Percentiles rank a stretch among this genome's conserved stretches.
Conservation (phyloP, 2,888 invertebrate species). For the Drosophila sordidula region DNA sequence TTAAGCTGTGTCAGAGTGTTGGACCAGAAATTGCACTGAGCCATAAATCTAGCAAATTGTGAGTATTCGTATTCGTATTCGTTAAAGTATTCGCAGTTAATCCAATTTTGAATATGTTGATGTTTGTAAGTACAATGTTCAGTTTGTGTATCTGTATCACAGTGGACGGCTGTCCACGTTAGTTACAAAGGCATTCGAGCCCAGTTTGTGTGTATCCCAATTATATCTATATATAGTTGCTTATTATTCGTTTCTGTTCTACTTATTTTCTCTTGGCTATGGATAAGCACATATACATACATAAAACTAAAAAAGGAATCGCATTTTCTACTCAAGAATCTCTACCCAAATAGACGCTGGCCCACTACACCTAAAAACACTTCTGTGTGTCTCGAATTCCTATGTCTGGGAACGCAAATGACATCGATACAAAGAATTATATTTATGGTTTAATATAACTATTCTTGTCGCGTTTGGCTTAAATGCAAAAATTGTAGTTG, state of each 20-base stretch:
- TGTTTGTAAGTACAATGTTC: background rate
- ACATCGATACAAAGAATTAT: constrained; percentile 23
- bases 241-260: constrained; percentile 14
- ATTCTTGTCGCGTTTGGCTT: constrained; percentile 27
- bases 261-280: constrained; percentile 4
- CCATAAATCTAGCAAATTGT: background rate
- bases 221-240: constrained; percentile 12
- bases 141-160: constrained; percentile 49
- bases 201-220: constrained; percentile 10
- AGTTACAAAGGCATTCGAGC: constrained; percentile 52
- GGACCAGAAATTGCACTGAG: too few relatives aligned
- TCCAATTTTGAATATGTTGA: constrained; percentile 6
- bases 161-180: constrained; percentile 64
- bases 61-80: constrained; percentile 12
- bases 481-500: constrained; percentile 50
- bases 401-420: constrained; percentile 11
- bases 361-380: constrained; percentile 46
- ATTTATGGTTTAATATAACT: constrained; percentile 12
- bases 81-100: constrained; percentile 3
- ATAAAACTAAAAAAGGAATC: constrained; percentile 39
- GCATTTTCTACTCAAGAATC: constrained; percentile 29
- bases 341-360: constrained; percentile 46
- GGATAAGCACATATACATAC: constrained; percentile 27
- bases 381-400: background rate
- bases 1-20: background rate